Evolutionary conservation across 2,888 invertebrate genomes (phyloP).

Genomic region (Meteorus colon): DNA sequence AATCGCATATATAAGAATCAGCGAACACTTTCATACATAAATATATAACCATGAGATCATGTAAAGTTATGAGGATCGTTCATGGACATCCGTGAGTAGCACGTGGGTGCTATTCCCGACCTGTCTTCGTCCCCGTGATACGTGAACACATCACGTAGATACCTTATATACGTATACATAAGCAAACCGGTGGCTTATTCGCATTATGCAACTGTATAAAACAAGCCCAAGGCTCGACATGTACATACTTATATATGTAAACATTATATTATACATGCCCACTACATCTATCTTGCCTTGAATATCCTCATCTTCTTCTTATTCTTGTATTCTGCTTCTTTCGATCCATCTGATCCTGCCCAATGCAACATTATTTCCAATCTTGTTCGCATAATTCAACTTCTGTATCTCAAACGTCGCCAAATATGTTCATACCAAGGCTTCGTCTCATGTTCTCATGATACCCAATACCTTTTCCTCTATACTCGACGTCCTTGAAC

Average conservation of each 20-base stretch:
- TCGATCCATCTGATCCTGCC: background rate
- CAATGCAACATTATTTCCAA: constrained; percentile 12
- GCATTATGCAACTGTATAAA: constrained; percentile 62
- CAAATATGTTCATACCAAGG: constrained; percentile 35
- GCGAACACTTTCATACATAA: too few relatives aligned
- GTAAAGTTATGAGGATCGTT: background rate
- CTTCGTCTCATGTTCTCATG: background rate
- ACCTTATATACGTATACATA: background rate
- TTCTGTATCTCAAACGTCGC: constrained; percentile 18
- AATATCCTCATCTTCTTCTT: background rate
- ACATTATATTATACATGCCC: background rate
- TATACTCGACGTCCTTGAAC: constrained; percentile 10
- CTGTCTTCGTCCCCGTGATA: constrained; percentile 9
- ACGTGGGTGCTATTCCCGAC: constrained; percentile 5
- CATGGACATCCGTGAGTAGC: constrained; percentile 12
- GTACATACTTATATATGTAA: background rate
- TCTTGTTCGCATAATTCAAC: constrained; percentile 2
- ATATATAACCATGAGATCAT: background rate
- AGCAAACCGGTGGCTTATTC: constrained; percentile 16
- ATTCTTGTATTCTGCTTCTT: background rate
- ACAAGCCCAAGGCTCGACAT: constrained; percentile 64
- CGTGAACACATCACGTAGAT: constrained; percentile 8
- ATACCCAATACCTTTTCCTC: constrained; percentile 5
- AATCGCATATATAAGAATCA: too few relatives aligned
- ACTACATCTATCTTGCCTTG: background rate